Evolutionary conservation across 2,888 invertebrate genomes (phyloP), one percentile per base, ranked within the genome.

Genomic region (Vannuccia rotundouncinata): DNA sequence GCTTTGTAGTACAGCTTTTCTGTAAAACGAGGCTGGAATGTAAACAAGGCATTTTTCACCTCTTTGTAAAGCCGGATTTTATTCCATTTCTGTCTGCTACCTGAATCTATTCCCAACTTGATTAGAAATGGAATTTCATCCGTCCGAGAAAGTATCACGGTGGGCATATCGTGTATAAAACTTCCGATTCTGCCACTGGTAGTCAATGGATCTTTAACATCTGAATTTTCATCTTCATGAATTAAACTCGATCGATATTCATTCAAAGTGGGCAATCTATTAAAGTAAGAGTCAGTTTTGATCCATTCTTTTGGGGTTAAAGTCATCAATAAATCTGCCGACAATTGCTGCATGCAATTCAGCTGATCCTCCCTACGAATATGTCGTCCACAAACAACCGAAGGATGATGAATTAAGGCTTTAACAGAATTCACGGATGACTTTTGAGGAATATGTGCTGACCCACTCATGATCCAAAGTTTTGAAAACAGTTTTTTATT

Each of bases 221-320:
- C 28, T 10, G 10, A 10, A 29, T 28, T 2, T 29, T 29, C 45
- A 45, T 31, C n/a, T 77, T 77, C 27, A 5, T 77, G 31, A 25
- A 77, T 25, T 22, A 77, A 31, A 31, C 77, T 77, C 13, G 29
- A 30, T 31, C 77, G 30, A 30, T n/a, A 25, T 31, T 77, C 77
- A 77, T 31, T 31, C n/a, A 59, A 31, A 77, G 17, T 31, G 13
- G 77, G 77, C 31, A 77, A 25, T 30, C 31, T 13, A 5, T 31
- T 31, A 45, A 77, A 77, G 31, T 77, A 77, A 22, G 29, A 30
- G 45, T 77, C 28, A 1, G 77, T 2, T 77, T n/a, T 25, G 17
- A 77, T 1, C 77, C 77, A 77, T 29, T 25, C 77, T 10, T n/a
- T 31, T 5, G 77, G 78, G n/a, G 78, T 78, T 13, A 59, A 60